Conservation (phyloP, 2,888 invertebrate species). For the Colletes collaris region DNA sequence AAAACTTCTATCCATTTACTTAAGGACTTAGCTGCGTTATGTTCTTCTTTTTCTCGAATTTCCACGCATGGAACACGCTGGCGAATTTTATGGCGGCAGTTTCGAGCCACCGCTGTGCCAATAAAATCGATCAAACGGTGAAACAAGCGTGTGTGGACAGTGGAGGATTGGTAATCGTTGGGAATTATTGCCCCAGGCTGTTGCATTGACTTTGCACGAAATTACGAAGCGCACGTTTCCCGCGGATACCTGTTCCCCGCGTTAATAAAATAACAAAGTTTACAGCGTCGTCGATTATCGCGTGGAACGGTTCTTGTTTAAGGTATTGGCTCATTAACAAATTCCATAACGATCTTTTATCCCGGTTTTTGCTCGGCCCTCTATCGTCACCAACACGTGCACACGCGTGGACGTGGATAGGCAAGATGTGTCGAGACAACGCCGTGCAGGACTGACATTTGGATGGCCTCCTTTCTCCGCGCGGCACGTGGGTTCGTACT, state of each 20-base stretch:
- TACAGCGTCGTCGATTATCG: background rate
- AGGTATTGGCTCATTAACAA: slow-evolving; percentile 3
- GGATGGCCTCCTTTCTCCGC: slow-evolving; percentile 72
- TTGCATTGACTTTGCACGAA: background rate
- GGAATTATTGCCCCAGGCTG: slow-evolving; percentile 1
- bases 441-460: slow-evolving; percentile 68
- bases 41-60: no score
- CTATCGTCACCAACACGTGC: background rate
- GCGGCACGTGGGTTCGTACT: slow-evolving; percentile 65
- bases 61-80: no score
- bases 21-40: no score
- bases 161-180: background rate
- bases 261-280: slow-evolving; percentile 6
- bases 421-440: slow-evolving; percentile 51
- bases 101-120: no score
- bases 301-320: background rate
- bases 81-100: no score
- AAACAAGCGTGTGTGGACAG: no score
- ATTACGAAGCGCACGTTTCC: slow-evolving; percentile 9
- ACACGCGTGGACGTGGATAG: slow-evolving; percentile 15
- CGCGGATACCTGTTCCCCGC: background rate
- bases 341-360: slow-evolving; percentile 14
- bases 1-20: no score
- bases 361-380: background rate
- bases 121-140: no score